Evolutionary conservation across 1,140 invertebrate genomes (phyloP), one percentile per base, ranked within the genome.

Genomic region (Xylocopa sonorina): DNA sequence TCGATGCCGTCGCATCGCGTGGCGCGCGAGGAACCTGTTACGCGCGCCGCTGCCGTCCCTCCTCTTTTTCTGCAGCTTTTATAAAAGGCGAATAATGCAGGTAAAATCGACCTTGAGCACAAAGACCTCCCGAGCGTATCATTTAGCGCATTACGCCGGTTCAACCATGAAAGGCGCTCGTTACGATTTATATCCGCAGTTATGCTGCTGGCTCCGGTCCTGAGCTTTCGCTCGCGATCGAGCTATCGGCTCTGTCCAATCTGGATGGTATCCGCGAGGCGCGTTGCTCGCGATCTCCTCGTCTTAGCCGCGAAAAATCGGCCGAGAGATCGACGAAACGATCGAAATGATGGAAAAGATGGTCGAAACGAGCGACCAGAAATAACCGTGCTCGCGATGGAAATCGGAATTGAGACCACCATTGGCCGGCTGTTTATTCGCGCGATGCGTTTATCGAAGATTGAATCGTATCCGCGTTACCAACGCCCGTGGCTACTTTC

Each of bases 61-160:
- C n/a, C n/a, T n/a, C n/a, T 71, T 78, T 51, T 62, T 46, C 32
- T 71, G 67, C 46, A 53, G 64, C n/a, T 78, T 60, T 78, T 67
- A 71, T 71, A 78, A 57, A 78, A 78, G 53, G 67, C 75, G 67
- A 71, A 60, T 71, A 78, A 78, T 60, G 75, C 55, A 21, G 55
- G 67, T 41, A 71, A 71, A 27, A 78, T 51, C 75, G 75, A 71
- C 75, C 77, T 79, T 79, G 77, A 46, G 50, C 27, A 63, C 64
- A 73, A 79, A 79, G 77, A 63, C 68, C 77, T 46, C 34, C 69
- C 38, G 48, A 79, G 68, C 77, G 77, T 79, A 79, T 79, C 69
- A 73, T 79, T 79, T 79, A 79, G 50, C 57, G 60, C 77, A 79
- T 79, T 79, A 79, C 73, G 69, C 29, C 27, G 50, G 69, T 79